Evolutionary conservation across 2,888 invertebrate genomes (phyloP), one percentile per base, ranked within the genome.

Genomic region (Ichneumoninae sp.): DNA sequence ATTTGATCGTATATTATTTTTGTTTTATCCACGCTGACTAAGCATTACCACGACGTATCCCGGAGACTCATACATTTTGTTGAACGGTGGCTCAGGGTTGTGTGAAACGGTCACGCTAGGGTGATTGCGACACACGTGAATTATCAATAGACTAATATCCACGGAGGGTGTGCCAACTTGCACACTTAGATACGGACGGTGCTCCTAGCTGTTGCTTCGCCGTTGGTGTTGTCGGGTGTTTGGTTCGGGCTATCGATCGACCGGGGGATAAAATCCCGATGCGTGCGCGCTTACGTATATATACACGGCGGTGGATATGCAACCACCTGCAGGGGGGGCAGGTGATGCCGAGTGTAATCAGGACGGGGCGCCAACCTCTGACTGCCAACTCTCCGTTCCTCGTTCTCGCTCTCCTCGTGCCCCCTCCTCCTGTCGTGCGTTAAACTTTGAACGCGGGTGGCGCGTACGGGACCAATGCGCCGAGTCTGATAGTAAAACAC

Each of bases 291-390:
- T 50, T 70, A 40, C 44, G 22, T 72, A 71, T 74, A 71, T 57
- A 60, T 57, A 68, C 82, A 85, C 79, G 44, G 80, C 82, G 80
- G 85, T 86, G 87, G 86, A 87, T 87, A 80, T 86, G 84, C 87
- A 88, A 88, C 89, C 90, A 90, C 90, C 90, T 90, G 90, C 90
- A 88, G 62, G 62, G 89, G 86, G 89, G 90, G 90, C 91, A 91
- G 91, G 91, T 91, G 91, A 90, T 89, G 87, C 87, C 86, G 83
- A 85, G 86, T 87, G 88, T 89, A 87, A 90, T 90, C 89, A 88
- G 87, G 88, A 85, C 89, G 87, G 89, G 89, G 89, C 89, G 89
- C 87, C 88, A 87, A 89, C 88, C 86, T 89, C 87, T 87, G 87
- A 82, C 82, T 74, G 70, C 82, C 81, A 80, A 47, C 44, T 47